phyloP scores from a whole-genome alignment of 2,888 invertebrate genomes.

The Trissolcus japonicus region DNA sequence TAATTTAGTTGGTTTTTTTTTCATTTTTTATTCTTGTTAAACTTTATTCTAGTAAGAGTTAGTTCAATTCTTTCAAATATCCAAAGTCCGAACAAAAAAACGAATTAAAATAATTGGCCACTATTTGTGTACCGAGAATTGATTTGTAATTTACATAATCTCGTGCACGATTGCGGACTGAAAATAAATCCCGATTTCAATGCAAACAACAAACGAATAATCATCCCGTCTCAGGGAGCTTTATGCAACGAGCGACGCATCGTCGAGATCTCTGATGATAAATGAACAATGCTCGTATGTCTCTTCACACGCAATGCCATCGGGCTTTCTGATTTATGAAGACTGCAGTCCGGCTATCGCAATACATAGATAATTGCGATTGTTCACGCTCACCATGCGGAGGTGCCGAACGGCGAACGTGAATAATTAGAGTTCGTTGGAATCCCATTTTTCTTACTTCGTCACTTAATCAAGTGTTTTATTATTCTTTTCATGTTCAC shows the following conservation, averaged over 20 bases:
- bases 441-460: not conserved
- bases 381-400: not conserved
- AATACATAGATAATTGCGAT: constrained; percentile 7
- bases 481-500: not conserved
- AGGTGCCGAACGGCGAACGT: constrained; percentile 3
- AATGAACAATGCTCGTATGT: constrained; percentile 40
- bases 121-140: not conserved
- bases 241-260: constrained; percentile 37
- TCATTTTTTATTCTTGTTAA: no score
- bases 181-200: constrained; percentile 23
- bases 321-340: constrained; percentile 20
- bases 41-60: no score
- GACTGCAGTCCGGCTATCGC: not conserved
- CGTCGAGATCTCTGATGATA: constrained; percentile 44
- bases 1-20: no score
- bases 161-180: constrained; percentile 12
- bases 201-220: constrained; percentile 24
- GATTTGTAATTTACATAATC: not conserved
- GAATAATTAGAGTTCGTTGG: not conserved
- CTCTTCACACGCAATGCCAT: constrained; percentile 30
- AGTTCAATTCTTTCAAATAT: no score
- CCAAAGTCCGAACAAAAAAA: not conserved
- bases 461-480: not conserved
- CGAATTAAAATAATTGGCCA: not conserved
- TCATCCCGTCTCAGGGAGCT: constrained; percentile 16